A percentile compares a stretch with the other conserved stretches of the same genome.
phyloP scores from a whole-genome alignment of 1,140 invertebrate species.

The Eupristina koningsbergeri region DNA sequence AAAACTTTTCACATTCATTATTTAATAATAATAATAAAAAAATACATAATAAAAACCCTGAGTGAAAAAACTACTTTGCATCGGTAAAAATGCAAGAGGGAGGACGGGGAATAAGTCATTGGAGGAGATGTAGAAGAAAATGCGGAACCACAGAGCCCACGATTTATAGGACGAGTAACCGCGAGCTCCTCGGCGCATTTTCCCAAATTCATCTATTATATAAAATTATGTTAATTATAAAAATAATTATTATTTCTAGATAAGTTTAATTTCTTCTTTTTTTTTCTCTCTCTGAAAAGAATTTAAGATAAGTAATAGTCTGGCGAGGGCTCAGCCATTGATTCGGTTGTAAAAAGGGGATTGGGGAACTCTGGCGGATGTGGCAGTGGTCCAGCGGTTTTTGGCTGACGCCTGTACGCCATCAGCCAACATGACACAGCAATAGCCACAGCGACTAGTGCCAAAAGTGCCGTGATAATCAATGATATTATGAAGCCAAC shows the following conservation, averaged over 20 bases:
- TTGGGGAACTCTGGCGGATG: slow-evolving; percentile 96
- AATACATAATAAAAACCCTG: slow-evolving; percentile 60
- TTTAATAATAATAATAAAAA: slow-evolving; percentile 42
- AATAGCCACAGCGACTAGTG: slow-evolving; percentile 92
- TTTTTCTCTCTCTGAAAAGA: slow-evolving; percentile 16
- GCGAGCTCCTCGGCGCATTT: slow-evolving; percentile 63
- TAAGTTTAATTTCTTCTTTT: slow-evolving; percentile 9
- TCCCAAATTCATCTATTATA: slow-evolving; percentile 53
- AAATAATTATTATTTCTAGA: slow-evolving; percentile 57
- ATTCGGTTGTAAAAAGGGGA: slow-evolving; percentile 89
- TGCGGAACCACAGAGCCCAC: slow-evolving; percentile 60
- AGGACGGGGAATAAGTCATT: slow-evolving; percentile 62
- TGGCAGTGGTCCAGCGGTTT: slow-evolving; percentile 88
- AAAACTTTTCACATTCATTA: slow-evolving; percentile 37
- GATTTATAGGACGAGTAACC: slow-evolving; percentile 60
- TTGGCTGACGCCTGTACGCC: slow-evolving; percentile 90
- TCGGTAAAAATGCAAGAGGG: background rate
- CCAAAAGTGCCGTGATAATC: slow-evolving; percentile 91
- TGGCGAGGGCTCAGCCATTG: slow-evolving; percentile 83
- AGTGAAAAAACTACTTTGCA: slow-evolving; percentile 47
- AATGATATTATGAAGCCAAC: slow-evolving; percentile 93
- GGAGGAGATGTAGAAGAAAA: slow-evolving; percentile 70
- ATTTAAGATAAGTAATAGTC: slow-evolving; percentile 80
- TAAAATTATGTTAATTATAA: slow-evolving; percentile 63
- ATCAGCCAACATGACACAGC: slow-evolving; percentile 96